phyloP scores from a whole-genome alignment of 2,888 invertebrate species.

The Apotomis betuletana region DNA sequence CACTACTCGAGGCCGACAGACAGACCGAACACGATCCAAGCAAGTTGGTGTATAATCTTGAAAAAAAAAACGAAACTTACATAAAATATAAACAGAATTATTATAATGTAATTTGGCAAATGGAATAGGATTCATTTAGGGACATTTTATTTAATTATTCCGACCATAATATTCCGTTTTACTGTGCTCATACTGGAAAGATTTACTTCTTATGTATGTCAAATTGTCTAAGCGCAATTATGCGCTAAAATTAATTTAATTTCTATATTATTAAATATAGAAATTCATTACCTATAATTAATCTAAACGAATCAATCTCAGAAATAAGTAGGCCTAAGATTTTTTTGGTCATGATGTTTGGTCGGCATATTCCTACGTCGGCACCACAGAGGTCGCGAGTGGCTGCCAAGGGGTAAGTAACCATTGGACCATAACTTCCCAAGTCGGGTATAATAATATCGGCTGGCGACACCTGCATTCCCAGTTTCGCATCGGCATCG shows the following conservation, averaged over 20 bases:
- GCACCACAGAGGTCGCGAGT: neutral
- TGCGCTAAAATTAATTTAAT: too few species aligned
- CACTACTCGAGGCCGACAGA: slow-evolving; percentile 15
- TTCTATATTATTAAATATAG: too few species aligned
- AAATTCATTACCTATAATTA: too few species aligned
- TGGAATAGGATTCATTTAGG: neutral
- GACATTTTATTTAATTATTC: neutral
- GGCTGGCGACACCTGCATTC: slow-evolving; percentile 26
- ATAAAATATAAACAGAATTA: neutral
- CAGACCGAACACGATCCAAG: neutral
- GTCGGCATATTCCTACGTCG: too few species aligned
- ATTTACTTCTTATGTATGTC: neutral
- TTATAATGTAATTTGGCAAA: neutral
- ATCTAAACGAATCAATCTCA: too few species aligned
- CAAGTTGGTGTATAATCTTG: neutral
- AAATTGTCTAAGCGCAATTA: too few species aligned
- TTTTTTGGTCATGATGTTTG: too few species aligned
- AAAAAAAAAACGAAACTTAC: neutral
- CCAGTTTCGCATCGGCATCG: slow-evolving; percentile 14
- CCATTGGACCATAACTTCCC: neutral
- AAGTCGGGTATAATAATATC: neutral
- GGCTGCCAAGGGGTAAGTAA: neutral
- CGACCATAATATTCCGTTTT: neutral
- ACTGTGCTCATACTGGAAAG: neutral
- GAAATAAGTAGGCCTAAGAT: too few species aligned